A percentile compares a stretch with the other conserved stretches of the same genome.
These are phyloP conservation scores for Stratiolaelaps scimitus DNA, from an alignment of 1,140 invertebrate genomes.

Conservation along the genomic window DNA sequence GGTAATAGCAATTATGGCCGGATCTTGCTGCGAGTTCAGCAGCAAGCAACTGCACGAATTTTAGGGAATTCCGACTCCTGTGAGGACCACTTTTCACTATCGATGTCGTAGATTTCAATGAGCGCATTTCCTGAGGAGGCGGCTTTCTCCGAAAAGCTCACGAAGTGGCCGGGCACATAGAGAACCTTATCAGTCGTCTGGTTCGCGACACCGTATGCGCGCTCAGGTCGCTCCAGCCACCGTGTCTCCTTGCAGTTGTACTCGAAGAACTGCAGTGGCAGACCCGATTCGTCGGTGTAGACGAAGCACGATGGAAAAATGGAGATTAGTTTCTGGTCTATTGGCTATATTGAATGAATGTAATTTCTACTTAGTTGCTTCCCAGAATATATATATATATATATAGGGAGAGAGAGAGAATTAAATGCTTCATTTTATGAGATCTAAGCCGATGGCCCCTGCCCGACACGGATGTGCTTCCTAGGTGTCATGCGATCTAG, in stretches of 20 bases:
- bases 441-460: too few species aligned
- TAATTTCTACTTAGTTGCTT: too few species aligned
- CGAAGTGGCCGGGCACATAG: background rate
- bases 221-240: conserved; percentile 13
- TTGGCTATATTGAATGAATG: too few species aligned
- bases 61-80: conserved; percentile 15
- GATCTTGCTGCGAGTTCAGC: background rate
- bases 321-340: too few species aligned
- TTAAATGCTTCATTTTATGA: too few species aligned
- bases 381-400: too few species aligned
- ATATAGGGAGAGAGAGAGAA: too few species aligned
- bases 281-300: background rate
- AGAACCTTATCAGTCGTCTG: conserved; percentile 24
- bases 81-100: conserved; percentile 15
- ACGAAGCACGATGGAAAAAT: too few species aligned
- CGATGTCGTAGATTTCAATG: conserved; percentile 19
- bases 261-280: conserved; percentile 10
- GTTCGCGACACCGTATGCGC: conserved; percentile 2
- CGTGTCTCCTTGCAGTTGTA: background rate
- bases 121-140: conserved; percentile 3
- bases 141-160: conserved; percentile 7
- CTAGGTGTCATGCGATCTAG: too few species aligned
- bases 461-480: too few species aligned
- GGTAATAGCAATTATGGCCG: too few species aligned
- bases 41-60: conserved; percentile 22